Evolutionary conservation across 2,797 vertebrate genomes (phyloP), one percentile per base, ranked within the genome.

Genomic region (Hozukius guyotensis): DNA sequence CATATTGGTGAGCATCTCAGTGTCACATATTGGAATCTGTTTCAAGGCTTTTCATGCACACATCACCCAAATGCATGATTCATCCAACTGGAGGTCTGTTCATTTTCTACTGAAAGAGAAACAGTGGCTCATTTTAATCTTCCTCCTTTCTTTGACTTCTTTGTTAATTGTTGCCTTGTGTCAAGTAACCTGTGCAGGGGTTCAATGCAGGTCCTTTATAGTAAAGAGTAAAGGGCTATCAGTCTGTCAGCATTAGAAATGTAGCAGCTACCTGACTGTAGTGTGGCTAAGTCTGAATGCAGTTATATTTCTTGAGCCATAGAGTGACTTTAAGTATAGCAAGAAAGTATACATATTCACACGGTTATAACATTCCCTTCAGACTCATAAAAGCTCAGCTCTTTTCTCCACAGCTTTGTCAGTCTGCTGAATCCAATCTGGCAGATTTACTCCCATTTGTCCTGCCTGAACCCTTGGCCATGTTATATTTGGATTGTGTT

Each of bases 271-370:
- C 16, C 12, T 71, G 22, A 38, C 12, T 31, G 27, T 18, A 52
- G 13, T 16, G 27, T 34, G 49, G 22, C 18, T 6, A 20, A 2
- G 38, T 67, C 57, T 22, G 56, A 78, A 38, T 56, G 18, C 16
- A 38, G 60, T 59, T 31, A 24, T 20, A 53, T 24, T 68, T 57
- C 22, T 68, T 31, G 6, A 74, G 52, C 55, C 22, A 31, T 22
- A 55, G 70, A 70, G 38, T 62, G 73, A 85, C 29, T 75, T 49
- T n/a, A 6, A 70, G 7, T 36, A n/a, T 67, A 11, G 13, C 22
- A 20, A n/a, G 25, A 16, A 61, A 57, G 18, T 24, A n/a, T 32
- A 25, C 24, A 36, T 63, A 31, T 73, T 69, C 9, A 68, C 42
- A 22, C 6, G 0, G 29, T 8, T 78, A 12, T 29, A 46, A 49